Evolutionary conservation across 2,888 invertebrate genomes (phyloP), one percentile per base, ranked within the genome.

Genomic region (Ophion ventricosus): DNA sequence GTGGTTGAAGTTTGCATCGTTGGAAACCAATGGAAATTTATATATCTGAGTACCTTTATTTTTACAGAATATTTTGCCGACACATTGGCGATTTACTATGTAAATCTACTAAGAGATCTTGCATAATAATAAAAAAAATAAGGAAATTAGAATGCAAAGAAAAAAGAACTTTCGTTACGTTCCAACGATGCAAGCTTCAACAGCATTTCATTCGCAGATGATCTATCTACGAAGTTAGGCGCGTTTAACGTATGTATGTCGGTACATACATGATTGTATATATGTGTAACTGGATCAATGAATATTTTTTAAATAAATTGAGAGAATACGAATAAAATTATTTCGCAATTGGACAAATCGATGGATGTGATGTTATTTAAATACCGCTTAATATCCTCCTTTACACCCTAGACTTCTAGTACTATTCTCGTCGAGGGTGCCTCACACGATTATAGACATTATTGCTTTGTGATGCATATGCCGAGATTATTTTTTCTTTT

Each of bases 231-330:
- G 29, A 43, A 54, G 11, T 25, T 5, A 54, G 20, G 49, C 54
- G 25, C 40, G 59, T 63, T 40, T 26, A 23, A 0, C 57, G 23
- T 57, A 20, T 63, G 49, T n/a, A 25, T 49, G 29, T 75, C 29
- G 35, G 56, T 57, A 59, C 43, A 20, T 43, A 70, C 20, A 63
- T 54, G 17, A 14, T 49, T 49, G 63, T 69, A 69, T 69, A 35
- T 63, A 72, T 35, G 64, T 61, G 64, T 40, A 64, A 8, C 43
- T 64, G 64, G 25, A 26, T 35, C 23, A 72, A 72, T 72, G 79
- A 72, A 72, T 79, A 79, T 79, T 79, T 79, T 79, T 79, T 43
- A 79, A 79, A 72, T 78, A 70, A 78, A 78, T n/a, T 8, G 70
- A 57, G 40, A 49, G 29, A 25, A 70, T 54, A 25, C 56, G 57